Conservation (phyloP, 2,888 invertebrate species). For the Zonitis immaculata region DNA sequence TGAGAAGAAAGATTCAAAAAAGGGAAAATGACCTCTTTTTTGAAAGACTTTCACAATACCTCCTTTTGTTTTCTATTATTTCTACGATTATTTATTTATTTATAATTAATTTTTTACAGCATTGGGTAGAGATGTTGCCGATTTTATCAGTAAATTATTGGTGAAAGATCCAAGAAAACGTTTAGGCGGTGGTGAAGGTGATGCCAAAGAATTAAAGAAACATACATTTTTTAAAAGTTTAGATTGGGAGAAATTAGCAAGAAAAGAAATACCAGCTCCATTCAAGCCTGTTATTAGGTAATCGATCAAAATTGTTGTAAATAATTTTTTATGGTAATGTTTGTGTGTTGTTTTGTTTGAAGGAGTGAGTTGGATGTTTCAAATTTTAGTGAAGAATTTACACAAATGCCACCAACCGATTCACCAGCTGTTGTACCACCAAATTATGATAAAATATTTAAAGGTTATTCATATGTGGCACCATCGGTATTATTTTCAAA, state of each 20-base stretch:
- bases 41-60: neutral
- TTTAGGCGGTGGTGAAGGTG: slow-evolving; percentile 78
- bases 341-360: neutral
- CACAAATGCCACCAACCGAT: slow-evolving; percentile 84
- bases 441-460: slow-evolving; percentile 81
- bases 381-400: slow-evolving; percentile 97
- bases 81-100: neutral
- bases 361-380: slow-evolving; percentile 84
- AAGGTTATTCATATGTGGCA: slow-evolving; percentile 92
- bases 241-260: slow-evolving; percentile 78
- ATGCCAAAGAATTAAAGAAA: slow-evolving; percentile 83
- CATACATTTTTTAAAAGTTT: slow-evolving; percentile 83
- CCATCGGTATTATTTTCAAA: slow-evolving; percentile 84
- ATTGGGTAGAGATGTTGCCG: slow-evolving; percentile 68
- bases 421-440: slow-evolving; percentile 86
- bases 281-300: slow-evolving; percentile 79
- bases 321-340: too few species aligned
- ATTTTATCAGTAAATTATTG: slow-evolving; percentile 76
- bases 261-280: slow-evolving; percentile 76
- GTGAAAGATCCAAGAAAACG: slow-evolving; percentile 86
- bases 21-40: neutral
- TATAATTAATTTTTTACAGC: slow-evolving; percentile 30
- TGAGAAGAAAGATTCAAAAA: neutral
- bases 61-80: neutral
- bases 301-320: too few species aligned